Evolutionary conservation across 2,888 invertebrate species (phyloP).

Genomic region (Cheilosia variabilis): DNA sequence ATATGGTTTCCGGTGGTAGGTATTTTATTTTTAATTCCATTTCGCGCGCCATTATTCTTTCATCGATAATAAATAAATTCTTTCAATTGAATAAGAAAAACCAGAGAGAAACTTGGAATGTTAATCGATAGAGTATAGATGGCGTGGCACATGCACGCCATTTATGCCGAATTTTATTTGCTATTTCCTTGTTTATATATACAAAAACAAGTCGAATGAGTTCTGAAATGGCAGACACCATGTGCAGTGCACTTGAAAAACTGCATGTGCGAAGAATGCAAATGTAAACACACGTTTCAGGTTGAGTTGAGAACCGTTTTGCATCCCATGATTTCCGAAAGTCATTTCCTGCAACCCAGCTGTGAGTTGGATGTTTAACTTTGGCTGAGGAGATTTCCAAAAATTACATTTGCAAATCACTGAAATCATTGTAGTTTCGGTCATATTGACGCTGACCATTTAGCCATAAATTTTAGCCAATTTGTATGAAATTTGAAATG

Average conservation of each 20-base stretch:
- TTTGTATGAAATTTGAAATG: not conserved
- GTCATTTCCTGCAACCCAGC: conserved; percentile 16
- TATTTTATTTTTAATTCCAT: conserved; percentile 8
- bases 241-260: conserved; percentile 33
- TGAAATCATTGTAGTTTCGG: not conserved
- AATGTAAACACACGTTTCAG: conserved; percentile 35
- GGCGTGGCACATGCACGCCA: conserved; percentile 39
- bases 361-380: not conserved
- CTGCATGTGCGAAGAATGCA: conserved; percentile 39
- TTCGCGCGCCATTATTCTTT: conserved; percentile 30
- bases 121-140: conserved; percentile 34
- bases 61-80: conserved; percentile 28
- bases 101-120: conserved; percentile 9
- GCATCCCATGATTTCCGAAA: conserved; percentile 4
- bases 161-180: conserved; percentile 46
- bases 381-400: not conserved
- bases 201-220: not conserved
- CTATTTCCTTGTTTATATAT: not conserved
- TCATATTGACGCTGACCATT: conserved; percentile 6
- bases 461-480: conserved; percentile 7
- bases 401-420: conserved; percentile 4
- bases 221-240: too few species aligned
- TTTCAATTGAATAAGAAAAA: conserved; percentile 29
- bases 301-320: not conserved
- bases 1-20: conserved; percentile 19